phyloP scores from a whole-genome alignment of 2,797 vertebrate genomes.

The Anabas testudineus region DNA sequence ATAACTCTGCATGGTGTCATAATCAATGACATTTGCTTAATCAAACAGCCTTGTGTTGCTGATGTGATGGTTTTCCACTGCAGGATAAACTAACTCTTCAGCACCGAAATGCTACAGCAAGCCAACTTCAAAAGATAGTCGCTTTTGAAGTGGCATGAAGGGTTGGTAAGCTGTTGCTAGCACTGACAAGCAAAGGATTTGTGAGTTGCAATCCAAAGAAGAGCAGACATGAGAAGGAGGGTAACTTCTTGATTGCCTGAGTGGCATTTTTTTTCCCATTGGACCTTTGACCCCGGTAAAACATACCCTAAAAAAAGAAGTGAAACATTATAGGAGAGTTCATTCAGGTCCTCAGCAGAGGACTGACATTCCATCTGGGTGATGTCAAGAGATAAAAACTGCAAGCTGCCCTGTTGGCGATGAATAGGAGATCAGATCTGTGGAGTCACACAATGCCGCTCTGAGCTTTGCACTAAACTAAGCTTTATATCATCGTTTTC shows the following conservation, averaged over 20 bases:
- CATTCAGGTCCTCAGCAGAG: conserved; percentile 28
- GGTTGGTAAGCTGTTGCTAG: conserved; percentile 63
- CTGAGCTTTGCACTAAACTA: conserved; percentile 61
- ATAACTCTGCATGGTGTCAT: conserved; percentile 39
- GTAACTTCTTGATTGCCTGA: conserved; percentile 55
- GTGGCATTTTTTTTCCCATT: conserved; percentile 33
- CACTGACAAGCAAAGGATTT: conserved; percentile 66
- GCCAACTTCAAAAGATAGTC: conserved; percentile 54
- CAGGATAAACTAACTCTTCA: conserved; percentile 52
- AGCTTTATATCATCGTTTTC: conserved; percentile 57
- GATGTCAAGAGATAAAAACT: conserved; percentile 67
- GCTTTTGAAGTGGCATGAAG: conserved; percentile 69
- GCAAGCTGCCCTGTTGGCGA: conserved; percentile 52
- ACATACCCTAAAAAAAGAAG: conserved; percentile 24
- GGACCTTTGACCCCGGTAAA: conserved; percentile 34
- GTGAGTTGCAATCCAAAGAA: conserved; percentile 57
- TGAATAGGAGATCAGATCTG: conserved; percentile 65
- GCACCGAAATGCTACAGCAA: conserved; percentile 36
- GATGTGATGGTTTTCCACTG: conserved; percentile 45
- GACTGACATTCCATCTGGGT: conserved; percentile 45
- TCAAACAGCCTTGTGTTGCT: conserved; percentile 35
- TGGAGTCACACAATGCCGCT: conserved; percentile 47
- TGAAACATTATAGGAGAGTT: conserved; percentile 30
- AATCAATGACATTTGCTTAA: conserved; percentile 62
- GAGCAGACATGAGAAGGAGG: conserved; percentile 34